Evolutionary conservation across 2,888 invertebrate species (phyloP).

Genomic region (Trilocha varians): DNA sequence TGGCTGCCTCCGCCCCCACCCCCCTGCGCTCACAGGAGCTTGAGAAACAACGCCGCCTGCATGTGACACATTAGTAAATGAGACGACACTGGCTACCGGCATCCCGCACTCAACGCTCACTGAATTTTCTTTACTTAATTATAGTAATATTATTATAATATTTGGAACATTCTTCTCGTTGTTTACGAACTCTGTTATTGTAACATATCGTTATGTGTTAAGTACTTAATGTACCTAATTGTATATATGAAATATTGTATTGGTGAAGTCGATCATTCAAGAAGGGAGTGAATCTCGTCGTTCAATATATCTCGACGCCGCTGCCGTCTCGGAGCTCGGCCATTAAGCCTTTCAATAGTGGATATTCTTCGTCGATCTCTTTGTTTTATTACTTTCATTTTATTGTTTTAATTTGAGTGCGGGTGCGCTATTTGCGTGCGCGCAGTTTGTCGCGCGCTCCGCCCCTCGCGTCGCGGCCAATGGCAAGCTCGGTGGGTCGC

Average conservation of each 20-base stretch:
- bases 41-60: constrained; percentile 70
- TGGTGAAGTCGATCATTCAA: constrained; percentile 22
- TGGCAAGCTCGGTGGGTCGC: constrained; percentile 39
- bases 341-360: constrained; percentile 66
- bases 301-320: constrained; percentile 53
- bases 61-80: constrained; percentile 75
- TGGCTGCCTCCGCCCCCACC: constrained; percentile 20
- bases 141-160: no score
- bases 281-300: constrained; percentile 27
- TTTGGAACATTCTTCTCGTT: no score
- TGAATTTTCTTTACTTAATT: not conserved
- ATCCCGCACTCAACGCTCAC: constrained; percentile 42
- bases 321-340: constrained; percentile 58
- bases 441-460: constrained; percentile 64
- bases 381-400: constrained; percentile 72
- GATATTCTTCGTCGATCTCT: constrained; percentile 57
- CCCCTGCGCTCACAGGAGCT: constrained; percentile 22
- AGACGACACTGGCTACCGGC: constrained; percentile 72
- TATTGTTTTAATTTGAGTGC: constrained; percentile 73
- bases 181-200: no score
- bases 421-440: constrained; percentile 72
- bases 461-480: constrained; percentile 57
- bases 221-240: no score
- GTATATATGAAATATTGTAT: constrained; percentile 16
- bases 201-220: no score